Evolutionary conservation across 2,888 invertebrate species (phyloP), one percentile per base, ranked within the genome.

Genomic region (Megastigmus dorsalis): DNA sequence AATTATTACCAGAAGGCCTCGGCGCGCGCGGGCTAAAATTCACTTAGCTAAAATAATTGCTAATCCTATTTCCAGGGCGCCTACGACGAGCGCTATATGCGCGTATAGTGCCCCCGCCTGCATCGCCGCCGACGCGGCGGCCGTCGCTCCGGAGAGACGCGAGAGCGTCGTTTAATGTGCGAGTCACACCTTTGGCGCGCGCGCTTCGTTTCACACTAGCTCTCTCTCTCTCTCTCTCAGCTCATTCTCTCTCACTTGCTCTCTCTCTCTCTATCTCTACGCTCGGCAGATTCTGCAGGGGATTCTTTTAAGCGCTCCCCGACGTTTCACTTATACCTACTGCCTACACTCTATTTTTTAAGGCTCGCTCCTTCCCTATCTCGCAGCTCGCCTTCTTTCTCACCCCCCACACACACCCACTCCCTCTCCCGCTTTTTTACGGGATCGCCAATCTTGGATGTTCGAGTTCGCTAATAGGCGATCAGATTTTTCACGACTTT

Each of bases 31-130:
- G 7, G 13, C 36, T 23, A 18, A 65, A 59, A 72, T 66, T 66
- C 52, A 43, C 52, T 71, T 71, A 63, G 63, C 71, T 43, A 38
- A 65, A 57, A 65, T 65, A 65, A 72, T 72, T 65, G 65, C 7
- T 72, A 72, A 72, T 72, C 63, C 57, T 18, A 36, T 67, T 66
- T 66, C 6, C 18, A 6, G 9, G 15, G 15, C 23, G n/a, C n/a
- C 33, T 10, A 15, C 1, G 28, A 13, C 26, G 7, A 28, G 13
- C 23, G 3, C 48, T 20, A 30, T 18, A 6, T 6, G 10, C 33
- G n/a, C n/a, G n/a, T n/a, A n/a, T n/a, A n/a, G n/a, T n/a, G n/a
- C n/a, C n/a, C n/a, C n/a, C n/a, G n/a, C n/a, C n/a, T n/a, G n/a
- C n/a, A n/a, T n/a, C n/a, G n/a, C n/a, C n/a, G n/a, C n/a, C n/a